Percentiles rank a stretch among this genome's conserved stretches.
phyloP scores from a whole-genome alignment of 2,113 vertebrate genomes.

The Octodon degus region DNA sequence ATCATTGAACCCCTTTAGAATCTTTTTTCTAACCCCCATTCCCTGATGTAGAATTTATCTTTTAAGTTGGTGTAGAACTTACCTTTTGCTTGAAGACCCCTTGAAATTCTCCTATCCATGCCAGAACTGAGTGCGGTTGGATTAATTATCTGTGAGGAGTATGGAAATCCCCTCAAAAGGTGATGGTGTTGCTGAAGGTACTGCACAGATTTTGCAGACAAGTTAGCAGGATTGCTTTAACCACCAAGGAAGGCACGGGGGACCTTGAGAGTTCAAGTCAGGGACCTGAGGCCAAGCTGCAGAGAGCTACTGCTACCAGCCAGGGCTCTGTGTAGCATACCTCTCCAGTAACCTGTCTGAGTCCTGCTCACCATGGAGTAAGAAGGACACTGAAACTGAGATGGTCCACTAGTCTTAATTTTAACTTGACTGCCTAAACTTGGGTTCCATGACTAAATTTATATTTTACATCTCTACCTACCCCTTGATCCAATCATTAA shows the following conservation, averaged over 20 bases:
- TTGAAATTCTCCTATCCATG: background rate
- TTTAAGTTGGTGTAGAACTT: background rate
- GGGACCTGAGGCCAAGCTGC: background rate
- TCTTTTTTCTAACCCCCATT: background rate
- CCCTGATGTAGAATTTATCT: background rate
- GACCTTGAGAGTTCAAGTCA: conserved; percentile 22
- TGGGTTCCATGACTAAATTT: background rate
- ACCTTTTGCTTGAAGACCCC: background rate
- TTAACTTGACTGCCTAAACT: background rate
- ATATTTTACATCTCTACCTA: background rate
- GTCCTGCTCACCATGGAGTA: background rate
- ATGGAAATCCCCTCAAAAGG: background rate
- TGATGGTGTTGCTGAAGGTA: background rate
- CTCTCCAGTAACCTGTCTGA: background rate
- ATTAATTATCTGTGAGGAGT: background rate
- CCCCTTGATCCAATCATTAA: background rate
- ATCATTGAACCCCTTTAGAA: conserved; percentile 9
- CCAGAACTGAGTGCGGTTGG: background rate
- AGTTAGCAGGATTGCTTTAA: background rate
- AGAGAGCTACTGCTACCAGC: background rate
- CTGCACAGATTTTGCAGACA: background rate
- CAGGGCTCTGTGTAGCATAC: background rate
- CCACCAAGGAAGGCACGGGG: background rate
- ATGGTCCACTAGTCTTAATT: background rate
- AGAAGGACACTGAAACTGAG: background rate